Evolutionary conservation across 2,888 invertebrate species (phyloP).

Genomic region (Globia sparganii): DNA sequence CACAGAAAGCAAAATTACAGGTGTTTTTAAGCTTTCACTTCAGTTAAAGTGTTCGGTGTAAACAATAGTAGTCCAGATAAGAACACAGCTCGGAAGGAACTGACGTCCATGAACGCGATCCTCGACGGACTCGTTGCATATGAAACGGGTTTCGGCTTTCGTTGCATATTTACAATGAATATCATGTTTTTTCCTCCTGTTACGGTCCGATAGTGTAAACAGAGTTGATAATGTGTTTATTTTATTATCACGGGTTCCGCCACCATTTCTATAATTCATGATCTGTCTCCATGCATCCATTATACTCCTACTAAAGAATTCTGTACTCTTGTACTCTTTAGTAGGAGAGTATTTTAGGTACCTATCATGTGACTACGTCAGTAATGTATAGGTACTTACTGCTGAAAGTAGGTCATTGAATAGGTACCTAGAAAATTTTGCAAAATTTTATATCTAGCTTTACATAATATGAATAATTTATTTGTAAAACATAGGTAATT

Average conservation of each 20-base stretch:
- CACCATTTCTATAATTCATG: slow-evolving; percentile 23
- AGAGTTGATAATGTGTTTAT: slow-evolving; percentile 28
- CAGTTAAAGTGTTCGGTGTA: slow-evolving; percentile 15
- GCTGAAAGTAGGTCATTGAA: not conserved
- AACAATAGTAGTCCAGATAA: slow-evolving; percentile 66
- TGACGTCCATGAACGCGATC: slow-evolving; percentile 72
- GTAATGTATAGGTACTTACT: not conserved
- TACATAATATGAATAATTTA: not conserved
- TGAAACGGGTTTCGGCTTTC: slow-evolving; percentile 85
- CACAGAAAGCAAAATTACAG: too few relatives aligned
- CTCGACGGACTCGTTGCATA: slow-evolving; percentile 78
- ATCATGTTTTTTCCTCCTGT: slow-evolving; percentile 77
- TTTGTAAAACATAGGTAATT: not conserved
- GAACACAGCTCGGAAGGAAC: slow-evolving; percentile 70
- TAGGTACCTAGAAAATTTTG: not conserved
- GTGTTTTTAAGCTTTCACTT: slow-evolving; percentile 2
- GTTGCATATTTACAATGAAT: slow-evolving; percentile 88
- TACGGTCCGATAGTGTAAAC: slow-evolving; percentile 52
- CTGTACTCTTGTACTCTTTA: not conserved
- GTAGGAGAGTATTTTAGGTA: not conserved
- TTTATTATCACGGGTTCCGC: slow-evolving; percentile 14
- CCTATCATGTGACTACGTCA: not conserved
- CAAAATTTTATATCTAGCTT: not conserved
- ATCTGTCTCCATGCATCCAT: not conserved
- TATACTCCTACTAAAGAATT: not conserved